phyloP scores from a whole-genome alignment of 2,888 invertebrate species.

The Iselma pallidipennis region DNA sequence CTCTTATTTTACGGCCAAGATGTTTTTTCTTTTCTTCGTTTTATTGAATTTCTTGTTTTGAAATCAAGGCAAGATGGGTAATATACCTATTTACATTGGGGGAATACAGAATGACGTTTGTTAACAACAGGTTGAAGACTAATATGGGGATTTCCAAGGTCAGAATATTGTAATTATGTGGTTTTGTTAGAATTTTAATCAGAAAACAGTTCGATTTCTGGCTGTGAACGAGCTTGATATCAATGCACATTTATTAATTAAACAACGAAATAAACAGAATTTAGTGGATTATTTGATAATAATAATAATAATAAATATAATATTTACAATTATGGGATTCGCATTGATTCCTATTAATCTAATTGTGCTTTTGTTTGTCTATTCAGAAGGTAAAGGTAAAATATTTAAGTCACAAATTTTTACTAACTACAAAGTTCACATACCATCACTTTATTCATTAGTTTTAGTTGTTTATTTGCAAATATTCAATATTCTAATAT shows the following conservation, averaged over 20 bases:
- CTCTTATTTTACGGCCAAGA: neutral
- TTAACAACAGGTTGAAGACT: slow-evolving; percentile 18
- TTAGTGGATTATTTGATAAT: neutral
- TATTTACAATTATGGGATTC: neutral
- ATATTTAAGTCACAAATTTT: too few relatives aligned
- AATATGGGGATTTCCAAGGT: slow-evolving; percentile 38
- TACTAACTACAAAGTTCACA: too few relatives aligned
- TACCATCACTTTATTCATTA: too few relatives aligned
- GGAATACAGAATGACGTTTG: slow-evolving; percentile 29
- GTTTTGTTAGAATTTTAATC: slow-evolving; percentile 17
- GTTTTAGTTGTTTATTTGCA: neutral
- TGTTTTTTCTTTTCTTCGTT: neutral
- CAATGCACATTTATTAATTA: neutral
- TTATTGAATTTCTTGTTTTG: neutral
- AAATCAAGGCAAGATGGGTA: slow-evolving; percentile 3
- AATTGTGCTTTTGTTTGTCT: neutral
- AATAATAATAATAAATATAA: neutral
- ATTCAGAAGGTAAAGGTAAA: neutral
- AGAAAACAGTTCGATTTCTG: neutral
- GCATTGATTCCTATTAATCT: neutral
- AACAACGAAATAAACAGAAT: neutral
- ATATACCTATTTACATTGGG: slow-evolving; percentile 2
- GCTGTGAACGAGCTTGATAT: neutral
- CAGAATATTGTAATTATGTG: slow-evolving; percentile 24
- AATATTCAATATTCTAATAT: neutral